phyloP scores from a whole-genome alignment of 2,888 invertebrate genomes.

The Pandemis cinnamomeana region DNA sequence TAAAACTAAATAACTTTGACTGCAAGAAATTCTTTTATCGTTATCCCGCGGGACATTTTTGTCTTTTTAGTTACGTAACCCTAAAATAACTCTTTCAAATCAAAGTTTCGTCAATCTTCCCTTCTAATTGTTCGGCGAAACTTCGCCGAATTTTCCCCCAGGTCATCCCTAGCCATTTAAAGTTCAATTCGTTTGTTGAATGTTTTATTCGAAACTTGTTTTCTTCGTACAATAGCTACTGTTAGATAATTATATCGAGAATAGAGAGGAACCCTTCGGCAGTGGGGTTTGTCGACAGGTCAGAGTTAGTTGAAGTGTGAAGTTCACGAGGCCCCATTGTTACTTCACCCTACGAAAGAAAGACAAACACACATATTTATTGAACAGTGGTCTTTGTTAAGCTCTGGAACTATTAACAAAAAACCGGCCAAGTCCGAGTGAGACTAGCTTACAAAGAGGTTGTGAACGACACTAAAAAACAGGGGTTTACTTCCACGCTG shows the following conservation, averaged over 20 bases:
- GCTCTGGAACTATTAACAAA: background rate
- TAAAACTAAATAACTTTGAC: too few relatives aligned
- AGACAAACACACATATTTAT: slow-evolving; percentile 3
- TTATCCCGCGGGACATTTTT: too few relatives aligned
- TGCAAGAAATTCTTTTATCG: too few relatives aligned
- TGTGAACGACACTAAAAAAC: too few relatives aligned
- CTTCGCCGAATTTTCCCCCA: background rate
- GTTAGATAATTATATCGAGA: slow-evolving; percentile 29
- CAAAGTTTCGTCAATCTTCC: background rate
- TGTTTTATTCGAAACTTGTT: slow-evolving; percentile 20
- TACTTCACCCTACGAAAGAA: slow-evolving; percentile 9
- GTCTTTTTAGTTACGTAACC: too few relatives aligned
- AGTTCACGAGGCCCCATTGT: slow-evolving; percentile 27
- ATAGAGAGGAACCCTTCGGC: slow-evolving; percentile 6
- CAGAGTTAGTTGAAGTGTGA: slow-evolving; percentile 16
- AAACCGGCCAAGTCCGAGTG: background rate
- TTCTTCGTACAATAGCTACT: slow-evolving; percentile 22
- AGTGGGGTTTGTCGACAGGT: slow-evolving; percentile 15
- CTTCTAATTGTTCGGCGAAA: background rate
- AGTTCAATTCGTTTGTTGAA: slow-evolving; percentile 20
- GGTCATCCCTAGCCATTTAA: slow-evolving; percentile 19
- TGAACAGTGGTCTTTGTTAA: background rate
- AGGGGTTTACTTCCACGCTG: too few relatives aligned
- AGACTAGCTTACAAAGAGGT: too few relatives aligned
- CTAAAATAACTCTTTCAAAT: background rate